Evolutionary conservation across 2,113 vertebrate species (phyloP), one percentile per base, ranked within the genome.

Genomic region (Lophochroa leadbeateri): DNA sequence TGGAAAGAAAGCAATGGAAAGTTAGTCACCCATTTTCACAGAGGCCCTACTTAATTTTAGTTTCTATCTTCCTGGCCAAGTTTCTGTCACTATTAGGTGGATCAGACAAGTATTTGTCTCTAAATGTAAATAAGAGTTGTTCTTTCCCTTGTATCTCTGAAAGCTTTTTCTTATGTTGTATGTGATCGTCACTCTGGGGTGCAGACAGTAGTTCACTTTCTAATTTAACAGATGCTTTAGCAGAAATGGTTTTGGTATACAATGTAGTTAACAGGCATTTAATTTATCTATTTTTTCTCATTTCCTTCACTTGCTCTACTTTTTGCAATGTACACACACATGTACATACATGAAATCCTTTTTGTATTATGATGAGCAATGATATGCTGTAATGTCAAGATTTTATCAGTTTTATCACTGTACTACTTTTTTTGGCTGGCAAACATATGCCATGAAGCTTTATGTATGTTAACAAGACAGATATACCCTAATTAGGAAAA

Each of bases 1-100:
- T 74, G 43, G 95, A 83, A 87, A 92, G 72, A 89, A 95, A 97
- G 96, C 92, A 87, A 95, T 93, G 89, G 70, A 68, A 92, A 94
- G 80, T 78, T 86, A 86, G 24, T 92, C 64, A 95, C 91, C 92
- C 35, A 29, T 95, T 97, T 97, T 91, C 80, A 87, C 31, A 68
- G 63, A 91, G 78, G 4, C 52, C n/a, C 12, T 80, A 52, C 75
- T 93, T 93, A 35, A 44, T 85, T 87, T 88, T 41, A 46, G 3
- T 84, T 88, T 33, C 11, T 72, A 2, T 35, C 85, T 89, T 87
- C 41, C 88, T 84, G 24, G 57, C 92, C 86, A 96, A 88, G 72
- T 83, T 96, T 79, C 76, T 96, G 72, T 75, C 55, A 63, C 29
- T 79, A 4, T 67, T 53, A 74, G 69, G 41, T 43, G 43, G 29